These are phyloP conservation scores for Zeuzera pyrina DNA, from an alignment of 2,888 invertebrate species.

Conservation along the genomic window DNA sequence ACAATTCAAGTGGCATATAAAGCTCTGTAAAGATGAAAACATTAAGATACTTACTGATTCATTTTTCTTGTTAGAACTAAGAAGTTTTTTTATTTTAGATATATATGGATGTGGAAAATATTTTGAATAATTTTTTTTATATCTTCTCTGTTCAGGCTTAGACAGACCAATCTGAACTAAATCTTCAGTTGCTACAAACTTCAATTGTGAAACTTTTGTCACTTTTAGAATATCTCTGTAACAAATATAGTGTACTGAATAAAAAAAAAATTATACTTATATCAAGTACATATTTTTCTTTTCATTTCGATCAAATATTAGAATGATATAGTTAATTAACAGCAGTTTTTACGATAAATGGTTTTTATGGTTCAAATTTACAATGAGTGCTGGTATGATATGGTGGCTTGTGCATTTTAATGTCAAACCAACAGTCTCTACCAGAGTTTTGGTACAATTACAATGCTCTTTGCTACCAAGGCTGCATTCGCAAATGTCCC, in stretches of 20 bases:
- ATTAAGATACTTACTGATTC: constrained; percentile 57
- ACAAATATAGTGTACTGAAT: constrained; percentile 15
- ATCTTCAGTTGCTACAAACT: constrained; percentile 96
- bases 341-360: no score
- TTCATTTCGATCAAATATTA: background rate
- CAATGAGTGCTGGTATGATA: no score
- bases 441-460: no score
- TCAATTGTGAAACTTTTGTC: constrained; percentile 88
- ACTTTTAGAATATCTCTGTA: constrained; percentile 91
- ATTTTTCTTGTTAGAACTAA: constrained; percentile 75
- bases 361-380: no score
- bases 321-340: background rate
- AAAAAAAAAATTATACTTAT: background rate
- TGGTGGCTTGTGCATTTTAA: no score
- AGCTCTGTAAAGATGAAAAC: no score
- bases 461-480: no score
- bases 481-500: no score
- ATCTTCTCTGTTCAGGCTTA: constrained; percentile 93
- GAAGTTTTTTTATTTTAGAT: constrained; percentile 89
- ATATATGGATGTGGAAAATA: constrained; percentile 95
- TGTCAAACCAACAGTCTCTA: no score
- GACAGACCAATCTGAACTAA: constrained; percentile 93
- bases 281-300: background rate
- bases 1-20: no score
- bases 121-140: constrained; percentile 94